A percentile compares a stretch with the other conserved stretches of the same genome.
Evolutionary conservation across 2,888 invertebrate genomes (phyloP).

Genomic region (Azorinus chamasolen): DNA sequence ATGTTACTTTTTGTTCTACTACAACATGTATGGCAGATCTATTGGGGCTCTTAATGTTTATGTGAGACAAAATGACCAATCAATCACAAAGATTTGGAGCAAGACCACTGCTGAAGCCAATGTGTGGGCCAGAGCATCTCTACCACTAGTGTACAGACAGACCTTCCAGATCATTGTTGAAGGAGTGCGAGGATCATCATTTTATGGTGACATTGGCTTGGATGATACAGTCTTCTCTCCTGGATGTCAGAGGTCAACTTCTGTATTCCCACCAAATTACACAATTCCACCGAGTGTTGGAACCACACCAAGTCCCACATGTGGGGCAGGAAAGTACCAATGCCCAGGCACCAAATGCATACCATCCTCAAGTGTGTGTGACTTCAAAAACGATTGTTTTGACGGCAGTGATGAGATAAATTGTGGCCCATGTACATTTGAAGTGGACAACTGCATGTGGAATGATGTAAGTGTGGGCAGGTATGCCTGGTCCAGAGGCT

Average conservation of each 20-base stretch:
- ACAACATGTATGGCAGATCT: conserved; percentile 79
- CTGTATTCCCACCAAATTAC: conserved; percentile 65
- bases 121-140: conserved; percentile 76
- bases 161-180: conserved; percentile 81
- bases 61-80: conserved; percentile 58
- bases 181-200: conserved; percentile 72
- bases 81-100: conserved; percentile 70
- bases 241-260: conserved; percentile 69
- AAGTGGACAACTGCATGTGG: conserved; percentile 80
- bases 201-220: conserved; percentile 79
- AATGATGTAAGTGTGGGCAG: conserved; percentile 76
- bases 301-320: conserved; percentile 64
- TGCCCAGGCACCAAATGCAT: conserved; percentile 78
- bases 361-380: conserved; percentile 71
- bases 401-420: conserved; percentile 79
- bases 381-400: conserved; percentile 73
- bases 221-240: conserved; percentile 81
- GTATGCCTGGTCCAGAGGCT: conserved; percentile 75
- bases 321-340: conserved; percentile 68
- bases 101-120: conserved; percentile 73
- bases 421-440: conserved; percentile 83
- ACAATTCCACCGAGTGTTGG: conserved; percentile 68
- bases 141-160: conserved; percentile 66
- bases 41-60: conserved; percentile 79
- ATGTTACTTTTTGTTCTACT: conserved; percentile 78